Base-by-base conservation (phyloP, 2,797 vertebrate genomes). In the Anomalospiza imberbis region DNA sequence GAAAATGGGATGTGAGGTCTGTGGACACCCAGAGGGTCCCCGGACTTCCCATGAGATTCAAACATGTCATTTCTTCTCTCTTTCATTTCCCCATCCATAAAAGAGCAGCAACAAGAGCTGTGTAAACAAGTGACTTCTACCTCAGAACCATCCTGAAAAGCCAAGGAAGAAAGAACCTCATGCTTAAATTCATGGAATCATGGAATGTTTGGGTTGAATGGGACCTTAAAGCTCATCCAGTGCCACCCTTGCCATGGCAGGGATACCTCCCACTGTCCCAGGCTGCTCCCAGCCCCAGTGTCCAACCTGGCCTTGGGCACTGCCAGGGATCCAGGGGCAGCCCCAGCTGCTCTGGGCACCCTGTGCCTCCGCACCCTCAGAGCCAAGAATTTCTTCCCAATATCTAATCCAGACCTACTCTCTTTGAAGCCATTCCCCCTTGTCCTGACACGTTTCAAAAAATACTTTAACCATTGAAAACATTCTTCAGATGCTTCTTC, bases 361-460 rank as follows among this genome's bases (percentile, higher is more conserved):
- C 31, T 32, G 51, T 29, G 12, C 45, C 51, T 53, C 0, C 2
- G 4, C 72, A 53, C 18, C 55, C 10, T 29, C 10, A 31, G 31
- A 55, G 54, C 22, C n/a, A 57, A 12, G 22, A 79, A 58, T 66
- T 58, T 2, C 29, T 53, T 2, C n/a, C 45, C 45, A 15, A 22
- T 0, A 29, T 26, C 40, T 0, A 1, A 74, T 5, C 29, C 31
- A 7, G 1, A 1, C 40, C 38, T 10, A 0, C 10, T 2, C 29
- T 38, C 15, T 38, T 31, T 28, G 10, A 53, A 67, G 6, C 10
- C 31, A 17, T 34, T 40, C 15, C 31, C 13, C 8, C 12, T 34
- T 17, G 3, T 32, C 22, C 48, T 32, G 21, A 13, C 22, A 8
- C 1, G 0, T 48, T 48, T 55, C 36, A 25, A 60, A 80, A 62